Conservation (phyloP, 2,797 vertebrate species). For the Bovichtus diacanthus region DNA sequence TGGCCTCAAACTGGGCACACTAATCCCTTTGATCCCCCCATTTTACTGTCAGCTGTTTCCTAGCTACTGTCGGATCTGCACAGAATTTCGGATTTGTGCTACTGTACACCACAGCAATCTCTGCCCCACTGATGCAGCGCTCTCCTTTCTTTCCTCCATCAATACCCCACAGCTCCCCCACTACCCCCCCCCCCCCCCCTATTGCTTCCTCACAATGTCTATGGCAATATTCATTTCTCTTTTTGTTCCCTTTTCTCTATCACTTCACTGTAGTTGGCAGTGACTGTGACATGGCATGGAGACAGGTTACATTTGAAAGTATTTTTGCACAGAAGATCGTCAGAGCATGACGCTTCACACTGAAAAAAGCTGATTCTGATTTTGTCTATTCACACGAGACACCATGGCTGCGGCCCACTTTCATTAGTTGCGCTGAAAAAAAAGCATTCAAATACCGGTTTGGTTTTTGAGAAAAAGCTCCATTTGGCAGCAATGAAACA, state of each 20-base stretch:
- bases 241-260: constrained; percentile 40
- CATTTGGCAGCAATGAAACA: constrained; percentile 73
- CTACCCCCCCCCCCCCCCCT: background rate
- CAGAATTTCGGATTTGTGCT: constrained; percentile 83
- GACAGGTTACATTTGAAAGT: constrained; percentile 63
- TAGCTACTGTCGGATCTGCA: constrained; percentile 77
- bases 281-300: constrained; percentile 38
- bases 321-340: constrained; percentile 57
- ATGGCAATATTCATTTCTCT: constrained; percentile 53
- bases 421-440: constrained; percentile 65
- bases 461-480: constrained; percentile 66
- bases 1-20: constrained; percentile 78
- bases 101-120: constrained; percentile 80
- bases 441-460: constrained; percentile 61
- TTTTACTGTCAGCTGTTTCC: constrained; percentile 86
- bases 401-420: constrained; percentile 69
- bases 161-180: constrained; percentile 47
- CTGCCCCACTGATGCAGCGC: constrained; percentile 70
- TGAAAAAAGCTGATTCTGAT: constrained; percentile 71
- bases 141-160: constrained; percentile 70
- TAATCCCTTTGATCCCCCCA: constrained; percentile 83
- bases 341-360: constrained; percentile 53
- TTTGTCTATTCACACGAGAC: constrained; percentile 70
- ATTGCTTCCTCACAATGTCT: constrained; percentile 42
- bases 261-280: constrained; percentile 48